phyloP scores from a whole-genome alignment of 2,797 vertebrate genomes.

The Epinephelus malabaricus region DNA sequence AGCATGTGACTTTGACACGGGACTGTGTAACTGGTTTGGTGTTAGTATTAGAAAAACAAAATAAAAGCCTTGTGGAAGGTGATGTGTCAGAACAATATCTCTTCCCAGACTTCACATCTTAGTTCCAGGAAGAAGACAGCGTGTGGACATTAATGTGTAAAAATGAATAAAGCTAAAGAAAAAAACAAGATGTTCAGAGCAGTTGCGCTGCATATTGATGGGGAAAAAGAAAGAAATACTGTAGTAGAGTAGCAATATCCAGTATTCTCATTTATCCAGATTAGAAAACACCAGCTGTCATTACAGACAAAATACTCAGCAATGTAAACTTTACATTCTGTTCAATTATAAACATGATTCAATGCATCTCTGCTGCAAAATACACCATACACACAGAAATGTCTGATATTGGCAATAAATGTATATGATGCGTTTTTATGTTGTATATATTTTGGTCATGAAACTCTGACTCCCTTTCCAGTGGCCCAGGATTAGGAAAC shows the following conservation, averaged over 20 bases:
- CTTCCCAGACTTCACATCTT: not conserved
- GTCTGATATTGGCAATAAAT: slow-evolving; percentile 3
- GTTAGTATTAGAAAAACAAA: no score
- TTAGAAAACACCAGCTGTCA: slow-evolving; percentile 61
- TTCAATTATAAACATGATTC: slow-evolving; percentile 48
- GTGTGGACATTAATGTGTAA: not conserved
- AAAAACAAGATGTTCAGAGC: slow-evolving; percentile 10
- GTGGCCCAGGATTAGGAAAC: not conserved
- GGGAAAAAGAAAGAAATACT: slow-evolving; percentile 33
- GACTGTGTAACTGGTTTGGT: no score
- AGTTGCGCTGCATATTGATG: slow-evolving; percentile 25
- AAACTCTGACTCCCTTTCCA: not conserved
- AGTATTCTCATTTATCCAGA: slow-evolving; percentile 42
- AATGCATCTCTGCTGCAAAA: slow-evolving; percentile 26
- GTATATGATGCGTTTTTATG: not conserved
- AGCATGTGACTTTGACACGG: slow-evolving; percentile 4
- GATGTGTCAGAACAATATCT: not conserved
- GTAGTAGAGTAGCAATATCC: slow-evolving; percentile 40
- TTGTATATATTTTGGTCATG: not conserved
- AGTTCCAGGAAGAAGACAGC: not conserved
- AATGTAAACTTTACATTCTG: slow-evolving; percentile 62
- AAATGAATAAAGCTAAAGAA: not conserved
- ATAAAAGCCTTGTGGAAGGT: not conserved
- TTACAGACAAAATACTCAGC: slow-evolving; percentile 51
- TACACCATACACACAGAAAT: slow-evolving; percentile 1